Conservation (phyloP, 2,113 vertebrate genomes). For the Zingel zingel region DNA sequence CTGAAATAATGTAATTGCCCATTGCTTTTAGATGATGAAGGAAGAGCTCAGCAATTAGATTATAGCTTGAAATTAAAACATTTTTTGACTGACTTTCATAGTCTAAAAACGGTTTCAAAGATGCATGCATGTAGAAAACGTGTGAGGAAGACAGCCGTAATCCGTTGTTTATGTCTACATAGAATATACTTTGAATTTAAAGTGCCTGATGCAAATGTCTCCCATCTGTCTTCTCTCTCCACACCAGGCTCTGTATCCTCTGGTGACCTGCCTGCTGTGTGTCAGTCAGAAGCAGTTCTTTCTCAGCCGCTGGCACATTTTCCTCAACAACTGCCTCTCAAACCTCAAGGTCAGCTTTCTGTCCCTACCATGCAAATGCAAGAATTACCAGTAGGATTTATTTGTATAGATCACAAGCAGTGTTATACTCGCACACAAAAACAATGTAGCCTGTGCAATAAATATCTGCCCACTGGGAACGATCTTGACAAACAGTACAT, state of each 20-base stretch:
- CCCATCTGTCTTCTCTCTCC: slow-evolving; percentile 48
- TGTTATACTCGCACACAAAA: not conserved
- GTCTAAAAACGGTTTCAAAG: not conserved
- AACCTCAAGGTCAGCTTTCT: slow-evolving; percentile 93
- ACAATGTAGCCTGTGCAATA: not conserved
- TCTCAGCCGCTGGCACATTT: slow-evolving; percentile 97
- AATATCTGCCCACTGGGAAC: not conserved
- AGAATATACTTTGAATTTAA: not conserved
- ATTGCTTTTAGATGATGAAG: not conserved
- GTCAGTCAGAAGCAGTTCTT: slow-evolving; percentile 99
- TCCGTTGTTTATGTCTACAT: not conserved
- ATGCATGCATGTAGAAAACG: not conserved
- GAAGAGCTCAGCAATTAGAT: slow-evolving; percentile 1
- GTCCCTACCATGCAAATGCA: not conserved
- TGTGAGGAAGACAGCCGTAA: not conserved
- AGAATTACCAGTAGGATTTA: not conserved
- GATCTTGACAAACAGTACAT: slow-evolving; percentile 10
- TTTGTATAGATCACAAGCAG: slow-evolving; percentile 1
- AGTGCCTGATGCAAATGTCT: slow-evolving; percentile 8
- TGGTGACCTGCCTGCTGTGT: slow-evolving; percentile 97
- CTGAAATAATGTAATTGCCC: not conserved
- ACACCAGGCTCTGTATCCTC: slow-evolving; percentile 93
- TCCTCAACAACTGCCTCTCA: slow-evolving; percentile 99
- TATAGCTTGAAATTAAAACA: not conserved
- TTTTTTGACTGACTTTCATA: not conserved